Percentiles rank a stretch among this genome's conserved stretches.
These are phyloP conservation scores for Drosophila conformis DNA, from an alignment of 2,888 invertebrate genomes.

Conservation along the genomic window DNA sequence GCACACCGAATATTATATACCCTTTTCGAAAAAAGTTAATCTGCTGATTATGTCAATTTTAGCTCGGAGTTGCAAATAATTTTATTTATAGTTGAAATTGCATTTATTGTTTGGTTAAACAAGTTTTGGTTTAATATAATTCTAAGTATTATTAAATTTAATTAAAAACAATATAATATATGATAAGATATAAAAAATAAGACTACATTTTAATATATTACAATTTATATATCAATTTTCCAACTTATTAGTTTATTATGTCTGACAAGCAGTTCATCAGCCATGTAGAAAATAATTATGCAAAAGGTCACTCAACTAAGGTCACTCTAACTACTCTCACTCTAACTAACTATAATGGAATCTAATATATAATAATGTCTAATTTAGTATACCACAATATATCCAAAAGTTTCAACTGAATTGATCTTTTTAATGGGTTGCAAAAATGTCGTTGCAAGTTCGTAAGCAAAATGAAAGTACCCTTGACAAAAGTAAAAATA, in stretches of 20 bases:
- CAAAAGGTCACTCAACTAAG: neutral
- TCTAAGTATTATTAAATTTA: neutral
- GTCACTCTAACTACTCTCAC: neutral
- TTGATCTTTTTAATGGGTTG: neutral
- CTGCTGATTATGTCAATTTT: neutral
- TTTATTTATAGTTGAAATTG: neutral
- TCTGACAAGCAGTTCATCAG: too few species aligned
- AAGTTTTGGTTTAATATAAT: neutral
- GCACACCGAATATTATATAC: neutral
- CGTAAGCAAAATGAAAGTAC: neutral
- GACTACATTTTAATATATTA: too few species aligned
- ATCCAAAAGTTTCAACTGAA: neutral
- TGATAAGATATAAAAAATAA: too few species aligned
- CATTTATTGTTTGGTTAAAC: neutral
- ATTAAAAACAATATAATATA: too few species aligned
- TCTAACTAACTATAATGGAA: neutral
- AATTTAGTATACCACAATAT: neutral
- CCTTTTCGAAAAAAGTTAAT: neutral
- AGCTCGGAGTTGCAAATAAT: neutral
- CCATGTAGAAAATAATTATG: neutral
- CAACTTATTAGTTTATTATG: too few species aligned
- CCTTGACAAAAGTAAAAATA: neutral
- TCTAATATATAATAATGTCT: neutral
- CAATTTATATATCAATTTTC: too few species aligned
- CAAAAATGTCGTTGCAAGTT: neutral